These are phyloP conservation scores for Andrena trimmerana DNA, from an alignment of 2,888 invertebrate genomes.

Conservation along the genomic window DNA sequence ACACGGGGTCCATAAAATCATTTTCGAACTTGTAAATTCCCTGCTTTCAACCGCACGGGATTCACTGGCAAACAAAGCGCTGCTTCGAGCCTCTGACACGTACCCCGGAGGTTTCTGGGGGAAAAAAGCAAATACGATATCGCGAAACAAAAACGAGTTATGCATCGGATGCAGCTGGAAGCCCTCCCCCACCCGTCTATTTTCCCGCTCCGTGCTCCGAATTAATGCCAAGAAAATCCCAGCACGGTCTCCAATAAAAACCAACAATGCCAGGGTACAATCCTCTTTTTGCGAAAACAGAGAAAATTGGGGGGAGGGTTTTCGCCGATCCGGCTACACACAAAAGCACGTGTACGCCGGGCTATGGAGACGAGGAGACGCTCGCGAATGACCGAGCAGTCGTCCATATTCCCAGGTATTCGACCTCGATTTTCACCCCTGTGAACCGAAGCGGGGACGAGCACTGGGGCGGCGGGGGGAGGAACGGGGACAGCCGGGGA, in stretches of 20 bases:
- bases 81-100: not conserved
- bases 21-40: not conserved
- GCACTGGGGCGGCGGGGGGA: slow-evolving; percentile 26
- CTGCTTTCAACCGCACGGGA: not conserved
- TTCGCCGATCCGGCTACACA: slow-evolving; percentile 51
- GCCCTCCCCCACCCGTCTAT: not conserved
- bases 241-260: slow-evolving; percentile 54
- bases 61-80: not conserved
- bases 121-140: not conserved
- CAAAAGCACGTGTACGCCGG: slow-evolving; percentile 66
- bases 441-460: no score
- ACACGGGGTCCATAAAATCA: not conserved
- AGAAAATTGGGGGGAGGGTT: slow-evolving; percentile 27
- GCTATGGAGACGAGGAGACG: slow-evolving; percentile 48
- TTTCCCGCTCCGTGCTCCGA: slow-evolving; percentile 38
- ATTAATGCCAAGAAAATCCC: slow-evolving; percentile 46
- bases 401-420: slow-evolving; percentile 65
- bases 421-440: slow-evolving; percentile 72
- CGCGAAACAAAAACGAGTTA: slow-evolving; percentile 14
- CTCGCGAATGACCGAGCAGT: slow-evolving; percentile 55
- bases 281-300: slow-evolving; percentile 40
- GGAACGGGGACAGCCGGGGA: slow-evolving; percentile 18
- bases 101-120: not conserved
- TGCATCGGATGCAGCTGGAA: slow-evolving; percentile 7
- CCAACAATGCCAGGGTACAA: slow-evolving; percentile 52